Evolutionary conservation across 1,140 invertebrate genomes (phyloP).

Genomic region (Hyphantria cunea): DNA sequence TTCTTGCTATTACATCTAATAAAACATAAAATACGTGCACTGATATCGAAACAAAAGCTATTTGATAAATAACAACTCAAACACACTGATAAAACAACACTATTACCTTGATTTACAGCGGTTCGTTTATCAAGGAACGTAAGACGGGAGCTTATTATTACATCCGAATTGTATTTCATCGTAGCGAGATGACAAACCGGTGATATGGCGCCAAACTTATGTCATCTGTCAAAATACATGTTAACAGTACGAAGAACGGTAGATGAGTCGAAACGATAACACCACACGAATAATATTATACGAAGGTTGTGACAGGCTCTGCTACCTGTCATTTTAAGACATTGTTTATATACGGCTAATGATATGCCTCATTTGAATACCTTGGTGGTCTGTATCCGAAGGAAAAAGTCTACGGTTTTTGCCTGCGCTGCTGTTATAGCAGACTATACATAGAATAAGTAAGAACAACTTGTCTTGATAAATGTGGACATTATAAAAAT

Average conservation of each 20-base stretch:
- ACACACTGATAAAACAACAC: slow-evolving; percentile 37
- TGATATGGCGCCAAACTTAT: slow-evolving; percentile 75
- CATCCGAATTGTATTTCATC: slow-evolving; percentile 74
- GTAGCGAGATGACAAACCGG: slow-evolving; percentile 56
- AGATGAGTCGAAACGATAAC: slow-evolving; percentile 44
- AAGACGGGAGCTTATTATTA: slow-evolving; percentile 79
- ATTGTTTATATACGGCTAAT: slow-evolving; percentile 72
- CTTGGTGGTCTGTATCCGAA: slow-evolving; percentile 67
- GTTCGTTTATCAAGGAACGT: slow-evolving; percentile 48
- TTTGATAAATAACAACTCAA: slow-evolving; percentile 13
- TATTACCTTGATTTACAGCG: slow-evolving; percentile 66
- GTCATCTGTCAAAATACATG: slow-evolving; percentile 81
- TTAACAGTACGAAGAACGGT: slow-evolving; percentile 65
- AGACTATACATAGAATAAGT: too few relatives aligned
- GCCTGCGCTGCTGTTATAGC: slow-evolving; percentile 14
- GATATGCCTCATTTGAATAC: slow-evolving; percentile 71
- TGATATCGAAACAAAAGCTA: slow-evolving; percentile 20
- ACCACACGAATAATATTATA: slow-evolving; percentile 62
- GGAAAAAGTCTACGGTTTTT: slow-evolving; percentile 48
- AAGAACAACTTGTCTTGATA: too few relatives aligned
- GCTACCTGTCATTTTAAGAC: slow-evolving; percentile 75
- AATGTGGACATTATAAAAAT: too few relatives aligned
- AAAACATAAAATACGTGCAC: slow-evolving; percentile 11
- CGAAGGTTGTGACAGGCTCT: slow-evolving; percentile 57
- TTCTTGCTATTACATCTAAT: background rate